These are phyloP conservation scores for Bombyx mori DNA, from an alignment of 1,140 invertebrate species.

Conservation along the genomic window ASM3026992v2 NC_085109.1:11064501-11065000, in stretches of 20 bases:
- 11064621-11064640: constrained; percentile 53
- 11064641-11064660: constrained; percentile 63
- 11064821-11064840: constrained; percentile 13
- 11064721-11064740: constrained; percentile 65
- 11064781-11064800: constrained; percentile 26
- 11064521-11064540: constrained; percentile 62
- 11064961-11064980: constrained; percentile 47
- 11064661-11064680: constrained; percentile 33
- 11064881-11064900: constrained; percentile 9
- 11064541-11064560: constrained; percentile 32
- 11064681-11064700: constrained; percentile 63
- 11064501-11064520: constrained; percentile 60
- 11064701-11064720: constrained; percentile 66
- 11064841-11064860: constrained; percentile 11
- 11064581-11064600: constrained; percentile 52
- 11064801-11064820: constrained; percentile 21
- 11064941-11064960: constrained; percentile 19
- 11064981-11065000: constrained; percentile 42
- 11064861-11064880: too few relatives aligned
- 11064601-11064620: constrained; percentile 37
- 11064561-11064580: constrained; percentile 46
- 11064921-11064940: constrained; percentile 11
- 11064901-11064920: constrained; percentile 2
- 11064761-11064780: constrained; percentile 31
- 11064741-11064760: constrained; percentile 26